phyloP scores from a whole-genome alignment of 2,888 invertebrate genomes.

The Congeria kusceri region DNA sequence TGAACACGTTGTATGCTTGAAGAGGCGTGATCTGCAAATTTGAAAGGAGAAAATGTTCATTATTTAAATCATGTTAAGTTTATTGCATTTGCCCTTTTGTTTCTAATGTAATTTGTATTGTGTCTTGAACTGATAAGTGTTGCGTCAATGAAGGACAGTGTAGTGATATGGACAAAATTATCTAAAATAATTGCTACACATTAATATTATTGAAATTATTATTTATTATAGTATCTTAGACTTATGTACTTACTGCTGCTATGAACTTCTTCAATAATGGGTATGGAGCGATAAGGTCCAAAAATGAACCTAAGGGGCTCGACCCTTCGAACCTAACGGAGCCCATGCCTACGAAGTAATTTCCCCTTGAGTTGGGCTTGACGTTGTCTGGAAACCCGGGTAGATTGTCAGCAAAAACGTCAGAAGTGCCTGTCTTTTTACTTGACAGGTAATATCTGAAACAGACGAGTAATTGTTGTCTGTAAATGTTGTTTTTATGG shows the following conservation, averaged over 20 bases:
- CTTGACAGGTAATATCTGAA: conserved; percentile 74
- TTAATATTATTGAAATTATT: too few species aligned
- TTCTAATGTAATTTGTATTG: too few species aligned
- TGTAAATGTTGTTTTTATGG: too few species aligned
- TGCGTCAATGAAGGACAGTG: too few species aligned
- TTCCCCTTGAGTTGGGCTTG: conserved; percentile 67
- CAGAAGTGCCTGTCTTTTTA: conserved; percentile 67
- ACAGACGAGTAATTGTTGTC: not conserved
- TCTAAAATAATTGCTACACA: too few species aligned
- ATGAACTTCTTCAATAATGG: conserved; percentile 75
- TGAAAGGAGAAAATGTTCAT: too few species aligned
- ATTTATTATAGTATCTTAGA: too few species aligned
- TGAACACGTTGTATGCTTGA: conserved; percentile 68
- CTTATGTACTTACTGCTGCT: conserved; percentile 69
- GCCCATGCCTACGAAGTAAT: conserved; percentile 76
- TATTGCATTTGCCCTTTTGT: too few species aligned
- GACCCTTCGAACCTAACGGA: conserved; percentile 72
- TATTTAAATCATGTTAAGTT: too few species aligned
- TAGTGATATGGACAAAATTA: too few species aligned
- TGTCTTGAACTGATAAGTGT: too few species aligned
- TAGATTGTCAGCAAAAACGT: conserved; percentile 75
- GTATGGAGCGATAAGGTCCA: conserved; percentile 77
- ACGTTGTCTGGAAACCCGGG: conserved; percentile 81
- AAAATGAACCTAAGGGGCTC: conserved; percentile 74
- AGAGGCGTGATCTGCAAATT: conserved; percentile 71